Base-by-base conservation (phyloP, 1,140 invertebrate genomes). In the Heliothis subflexa region DNA sequence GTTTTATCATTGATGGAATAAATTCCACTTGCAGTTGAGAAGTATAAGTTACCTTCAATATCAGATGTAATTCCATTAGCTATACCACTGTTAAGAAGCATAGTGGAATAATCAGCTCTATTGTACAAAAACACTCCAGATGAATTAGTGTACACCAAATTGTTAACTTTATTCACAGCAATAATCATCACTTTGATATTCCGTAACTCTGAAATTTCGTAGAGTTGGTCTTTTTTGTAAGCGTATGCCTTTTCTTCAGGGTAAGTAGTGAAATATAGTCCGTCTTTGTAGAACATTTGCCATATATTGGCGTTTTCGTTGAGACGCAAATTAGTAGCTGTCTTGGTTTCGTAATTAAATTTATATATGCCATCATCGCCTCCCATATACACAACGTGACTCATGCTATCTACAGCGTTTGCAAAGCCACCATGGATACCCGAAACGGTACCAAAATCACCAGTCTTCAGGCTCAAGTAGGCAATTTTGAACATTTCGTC, bases 211-310 rank as follows among this genome's bases (percentile, higher is more conserved):
- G 85, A 82, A 1, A 92, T 79, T 74, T 76, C 76, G 66, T 78
- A 10, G 10, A 72, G 28, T 49, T 62, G 9, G 2, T 83, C 80
- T 45, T 87, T 70, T 73, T 85, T 87, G 59, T 78, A 86, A 0
- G 86, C 25, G 64, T 85, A 89, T 3, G 80, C 80, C 59, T 80
- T 73, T 78, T 92, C 88, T 10, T 85, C 75, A 62, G 87, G 88
- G 55, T 89, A 90, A 9, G 81, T 88, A 5, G 86, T 85, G 55
- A 86, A 92, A 71, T 90, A 92, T 1, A 91, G 33, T 52, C 80
- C 61, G n/a, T 90, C 78, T 77, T 88, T 92, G 59, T 83, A 90
- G 70, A 92, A 91, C 68, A 92, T 70, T 80, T 92, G 90, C 90
- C 90, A 92, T 61, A 90, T 87, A 57, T 83, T 90, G 47, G 83